Percentiles rank a stretch among this genome's conserved stretches.
Conservation (phyloP, 2,888 invertebrate species). For the Epirrhoe tristata region DNA sequence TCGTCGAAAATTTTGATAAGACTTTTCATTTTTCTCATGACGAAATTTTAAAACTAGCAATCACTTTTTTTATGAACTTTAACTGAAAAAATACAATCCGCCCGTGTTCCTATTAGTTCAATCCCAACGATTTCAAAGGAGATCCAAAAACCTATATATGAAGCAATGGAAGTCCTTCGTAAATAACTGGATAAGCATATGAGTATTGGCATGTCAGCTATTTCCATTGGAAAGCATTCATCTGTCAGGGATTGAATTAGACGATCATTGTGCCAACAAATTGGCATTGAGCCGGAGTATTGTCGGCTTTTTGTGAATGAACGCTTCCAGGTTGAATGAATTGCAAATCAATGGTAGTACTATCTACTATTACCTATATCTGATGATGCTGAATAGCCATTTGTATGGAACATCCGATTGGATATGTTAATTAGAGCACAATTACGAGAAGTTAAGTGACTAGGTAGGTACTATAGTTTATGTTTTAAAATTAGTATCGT, state of each 20-base stretch:
- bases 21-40: no score
- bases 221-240: constrained; percentile 29
- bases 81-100: no score
- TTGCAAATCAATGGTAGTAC: constrained; percentile 19
- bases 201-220: constrained; percentile 6
- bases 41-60: no score
- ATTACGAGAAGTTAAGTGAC: background rate
- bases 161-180: background rate
- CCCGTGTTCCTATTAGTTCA: no score
- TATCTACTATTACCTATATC: background rate
- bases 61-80: no score
- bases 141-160: background rate
- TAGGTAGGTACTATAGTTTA: background rate
- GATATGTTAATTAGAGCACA: no score
- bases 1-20: no score
- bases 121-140: no score
- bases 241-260: constrained; percentile 50
- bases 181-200: background rate
- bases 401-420: background rate
- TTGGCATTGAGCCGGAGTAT: constrained; percentile 44
- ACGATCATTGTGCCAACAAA: constrained; percentile 54
- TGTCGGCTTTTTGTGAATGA: constrained; percentile 31
- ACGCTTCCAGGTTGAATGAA: constrained; percentile 23
- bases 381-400: background rate
- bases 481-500: no score